Conservation (phyloP, 92 coral and sea anemone genomes). For the Desmophyllum pertusum region DNA sequence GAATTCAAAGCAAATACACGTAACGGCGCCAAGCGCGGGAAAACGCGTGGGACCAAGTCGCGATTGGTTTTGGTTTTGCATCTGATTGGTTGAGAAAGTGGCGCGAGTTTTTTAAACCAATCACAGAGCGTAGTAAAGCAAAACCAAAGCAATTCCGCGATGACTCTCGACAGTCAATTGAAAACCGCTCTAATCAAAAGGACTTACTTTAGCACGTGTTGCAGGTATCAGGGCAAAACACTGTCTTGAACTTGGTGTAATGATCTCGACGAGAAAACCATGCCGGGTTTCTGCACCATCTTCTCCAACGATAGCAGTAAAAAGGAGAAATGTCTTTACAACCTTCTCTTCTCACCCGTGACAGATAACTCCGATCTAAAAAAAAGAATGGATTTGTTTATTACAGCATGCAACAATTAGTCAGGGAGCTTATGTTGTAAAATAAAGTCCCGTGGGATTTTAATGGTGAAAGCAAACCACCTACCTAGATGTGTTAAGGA, state of each 20-base stretch:
- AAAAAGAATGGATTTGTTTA: neutral
- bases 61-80: too few relatives aligned
- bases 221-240: neutral
- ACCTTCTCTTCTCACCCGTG: neutral
- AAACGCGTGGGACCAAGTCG: too few relatives aligned
- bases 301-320: neutral
- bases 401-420: neutral
- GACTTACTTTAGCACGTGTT: neutral
- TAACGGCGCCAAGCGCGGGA: too few relatives aligned
- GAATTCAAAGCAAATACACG: too few relatives aligned
- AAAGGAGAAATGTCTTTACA: neutral
- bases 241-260: neutral
- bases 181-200: too few relatives aligned
- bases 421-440: constrained; percentile 14
- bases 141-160: too few relatives aligned
- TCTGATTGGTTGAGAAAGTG: too few relatives aligned
- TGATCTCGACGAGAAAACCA: neutral
- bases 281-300: neutral
- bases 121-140: too few relatives aligned
- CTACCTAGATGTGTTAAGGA: too few relatives aligned
- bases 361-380: neutral
- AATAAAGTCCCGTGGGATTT: constrained; percentile 56
- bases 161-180: too few relatives aligned
- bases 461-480: constrained; percentile 50
- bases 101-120: too few relatives aligned